Conservation (phyloP, 23 tunicate genomes). For the Clavelina lepadiformis region DNA sequence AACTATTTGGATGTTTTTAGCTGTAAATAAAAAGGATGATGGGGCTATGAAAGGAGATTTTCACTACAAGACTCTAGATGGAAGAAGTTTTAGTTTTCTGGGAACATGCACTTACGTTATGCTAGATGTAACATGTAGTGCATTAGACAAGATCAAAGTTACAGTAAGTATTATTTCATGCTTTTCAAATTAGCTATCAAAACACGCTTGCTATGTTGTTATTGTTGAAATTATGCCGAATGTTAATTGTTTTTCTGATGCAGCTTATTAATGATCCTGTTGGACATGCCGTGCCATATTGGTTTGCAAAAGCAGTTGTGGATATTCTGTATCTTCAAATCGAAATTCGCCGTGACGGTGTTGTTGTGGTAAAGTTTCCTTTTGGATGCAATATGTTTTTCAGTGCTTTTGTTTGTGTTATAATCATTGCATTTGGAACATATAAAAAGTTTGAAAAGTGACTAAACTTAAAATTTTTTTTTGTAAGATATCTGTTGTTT, state of each 20-base stretch:
- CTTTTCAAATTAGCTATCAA: too few relatives aligned
- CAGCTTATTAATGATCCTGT: conserved; percentile 46
- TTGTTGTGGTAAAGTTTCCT: conserved; percentile 43
- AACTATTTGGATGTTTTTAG: neutral
- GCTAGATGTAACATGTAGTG: conserved; percentile 37
- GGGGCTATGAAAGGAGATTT: conserved; percentile 21
- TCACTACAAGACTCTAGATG: conserved; percentile 35
- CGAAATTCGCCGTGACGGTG: conserved; percentile 11
- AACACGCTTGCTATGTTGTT: neutral
- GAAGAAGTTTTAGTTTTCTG: conserved; percentile 23
- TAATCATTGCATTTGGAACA: neutral
- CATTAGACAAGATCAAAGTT: conserved; percentile 23
- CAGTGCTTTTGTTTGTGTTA: neutral
- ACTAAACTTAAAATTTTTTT: too few relatives aligned
- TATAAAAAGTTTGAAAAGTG: too few relatives aligned
- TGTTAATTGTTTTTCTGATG: neutral
- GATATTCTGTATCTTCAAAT: conserved; percentile 14
- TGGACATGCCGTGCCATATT: conserved; percentile 37
- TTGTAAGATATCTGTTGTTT: too few relatives aligned
- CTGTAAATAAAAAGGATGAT: conserved; percentile 20
- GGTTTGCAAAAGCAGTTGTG: conserved; percentile 42
- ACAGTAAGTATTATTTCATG: conserved; percentile 15
- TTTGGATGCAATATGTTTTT: neutral
- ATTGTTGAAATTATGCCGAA: neutral
- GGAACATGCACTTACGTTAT: conserved; percentile 36